Base-by-base conservation (phyloP, 2,888 invertebrate species). In the Drosophila affinis region DNA sequence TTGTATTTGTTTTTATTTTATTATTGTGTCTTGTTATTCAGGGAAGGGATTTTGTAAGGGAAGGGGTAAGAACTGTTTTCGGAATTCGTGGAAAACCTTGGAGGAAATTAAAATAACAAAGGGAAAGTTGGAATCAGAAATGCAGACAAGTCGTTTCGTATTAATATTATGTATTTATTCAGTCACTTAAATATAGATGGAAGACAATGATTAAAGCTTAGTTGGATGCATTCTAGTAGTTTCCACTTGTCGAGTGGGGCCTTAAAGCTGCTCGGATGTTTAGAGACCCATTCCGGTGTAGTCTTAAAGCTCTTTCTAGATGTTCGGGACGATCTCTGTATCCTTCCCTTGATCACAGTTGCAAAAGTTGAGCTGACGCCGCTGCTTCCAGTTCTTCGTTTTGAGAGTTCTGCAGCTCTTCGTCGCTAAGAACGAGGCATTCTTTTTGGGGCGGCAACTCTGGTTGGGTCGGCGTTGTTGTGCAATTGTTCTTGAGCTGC, bases 371-470 rank as follows among this genome's bases (percentile, higher is more conserved):
- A 7, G 29, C 17, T 9, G 48, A 10, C 14, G 18, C 46, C 14
- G 24, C 64, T 29, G 77, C 79, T 63, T 87, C 85, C 24, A 73
- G 68, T 14, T 78, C 73, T 39, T 87, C 88, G 39, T 87, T 88
- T 39, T 72, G 78, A 49, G 71, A 54, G 67, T 85, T 88, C 3
- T 88, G 77, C 29, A 64, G 62, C 48, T 88, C 81, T 58, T 83
- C 88, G 4, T 77, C 79, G 39, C 54, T 47, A 32, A 55, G 49
- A 9, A 58, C 45, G 39, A 55, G 49, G 29, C 29, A 29, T 29
- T 29, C 27, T 10, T 51, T 51, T 46, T 29, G 27, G 2, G 9
- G 27, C 46, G 29, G 29, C 24, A 24, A 24, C 24, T 24, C 24
- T 24, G 24, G 24, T 5, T 24, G 24, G 4, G 24, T 24, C 24